These are phyloP conservation scores for Nothura maculosa DNA, from an alignment of 2,797 vertebrate species.

Conservation along the genomic window DNA sequence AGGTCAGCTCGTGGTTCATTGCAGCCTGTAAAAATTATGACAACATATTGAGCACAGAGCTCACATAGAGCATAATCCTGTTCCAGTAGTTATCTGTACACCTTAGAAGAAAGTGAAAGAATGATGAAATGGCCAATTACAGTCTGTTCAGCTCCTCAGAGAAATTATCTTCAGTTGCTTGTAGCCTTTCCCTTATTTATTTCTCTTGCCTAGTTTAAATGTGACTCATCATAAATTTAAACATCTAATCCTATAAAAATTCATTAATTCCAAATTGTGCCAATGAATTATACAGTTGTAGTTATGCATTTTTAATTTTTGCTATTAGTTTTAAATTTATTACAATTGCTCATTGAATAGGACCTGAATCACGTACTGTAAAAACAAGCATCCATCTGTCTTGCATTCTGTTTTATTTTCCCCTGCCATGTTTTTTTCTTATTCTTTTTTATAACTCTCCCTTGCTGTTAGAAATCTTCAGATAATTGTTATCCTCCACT, in stretches of 20 bases:
- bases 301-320: background rate
- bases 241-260: background rate
- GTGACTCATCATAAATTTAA: background rate
- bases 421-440: background rate
- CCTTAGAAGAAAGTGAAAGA: background rate
- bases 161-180: background rate
- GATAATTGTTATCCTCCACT: background rate
- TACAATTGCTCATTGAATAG: background rate
- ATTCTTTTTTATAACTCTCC: background rate
- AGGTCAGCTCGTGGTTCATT: background rate
- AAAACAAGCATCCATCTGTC: background rate
- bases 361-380: background rate
- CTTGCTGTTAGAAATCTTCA: background rate
- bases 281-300: background rate
- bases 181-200: background rate
- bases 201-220: background rate
- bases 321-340: background rate
- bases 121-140: background rate
- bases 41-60: background rate
- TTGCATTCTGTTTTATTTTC: background rate
- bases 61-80: fast-evolving
- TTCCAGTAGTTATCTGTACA: background rate
- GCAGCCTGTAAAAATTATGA: background rate
- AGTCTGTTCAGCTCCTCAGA: background rate
- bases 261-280: background rate